Evolutionary conservation across 2,113 vertebrate genomes (phyloP).

Genomic region (Jacana jacana): DNA sequence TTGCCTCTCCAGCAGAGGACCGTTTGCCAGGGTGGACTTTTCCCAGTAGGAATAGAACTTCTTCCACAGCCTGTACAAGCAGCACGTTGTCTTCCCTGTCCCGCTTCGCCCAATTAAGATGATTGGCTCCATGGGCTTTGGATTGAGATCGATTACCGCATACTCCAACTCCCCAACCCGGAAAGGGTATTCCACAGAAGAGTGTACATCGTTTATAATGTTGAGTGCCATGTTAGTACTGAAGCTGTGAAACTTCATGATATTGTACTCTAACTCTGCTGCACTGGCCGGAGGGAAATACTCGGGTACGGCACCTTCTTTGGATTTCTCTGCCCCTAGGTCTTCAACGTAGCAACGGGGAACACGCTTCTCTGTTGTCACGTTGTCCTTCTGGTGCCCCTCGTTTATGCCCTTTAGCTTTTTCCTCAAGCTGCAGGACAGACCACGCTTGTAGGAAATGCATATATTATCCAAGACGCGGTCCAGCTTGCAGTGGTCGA

Average conservation of each 20-base stretch:
- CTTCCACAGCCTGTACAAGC: conserved; percentile 82
- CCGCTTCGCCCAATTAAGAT: conserved; percentile 83
- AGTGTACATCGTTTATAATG: conserved; percentile 74
- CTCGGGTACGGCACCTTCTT: conserved; percentile 41
- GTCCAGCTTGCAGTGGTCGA: conserved; percentile 77
- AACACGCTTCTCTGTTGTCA: conserved; percentile 65
- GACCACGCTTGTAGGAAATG: conserved; percentile 76
- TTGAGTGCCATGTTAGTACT: conserved; percentile 82
- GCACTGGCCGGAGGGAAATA: conserved; percentile 81
- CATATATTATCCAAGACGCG: conserved; percentile 72
- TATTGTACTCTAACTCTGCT: conserved; percentile 78
- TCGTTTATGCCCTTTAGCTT: conserved; percentile 78
- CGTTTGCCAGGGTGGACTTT: conserved; percentile 57
- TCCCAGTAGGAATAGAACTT: conserved; percentile 80
- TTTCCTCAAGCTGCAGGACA: conserved; percentile 77
- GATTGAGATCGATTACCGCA: conserved; percentile 77
- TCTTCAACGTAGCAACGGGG: conserved; percentile 79
- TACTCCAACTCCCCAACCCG: conserved; percentile 82
- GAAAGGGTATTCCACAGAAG: conserved; percentile 80
- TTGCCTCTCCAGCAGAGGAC: conserved; percentile 74
- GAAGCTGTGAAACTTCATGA: conserved; percentile 86
- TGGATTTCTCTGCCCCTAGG: conserved; percentile 31
- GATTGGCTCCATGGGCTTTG: conserved; percentile 77
- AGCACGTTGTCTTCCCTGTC: conserved; percentile 84
- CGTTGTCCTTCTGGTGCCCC: conserved; percentile 18